Evolutionary conservation across 1,140 invertebrate genomes (phyloP).

Genomic region (Medauroidea extradentata): DNA sequence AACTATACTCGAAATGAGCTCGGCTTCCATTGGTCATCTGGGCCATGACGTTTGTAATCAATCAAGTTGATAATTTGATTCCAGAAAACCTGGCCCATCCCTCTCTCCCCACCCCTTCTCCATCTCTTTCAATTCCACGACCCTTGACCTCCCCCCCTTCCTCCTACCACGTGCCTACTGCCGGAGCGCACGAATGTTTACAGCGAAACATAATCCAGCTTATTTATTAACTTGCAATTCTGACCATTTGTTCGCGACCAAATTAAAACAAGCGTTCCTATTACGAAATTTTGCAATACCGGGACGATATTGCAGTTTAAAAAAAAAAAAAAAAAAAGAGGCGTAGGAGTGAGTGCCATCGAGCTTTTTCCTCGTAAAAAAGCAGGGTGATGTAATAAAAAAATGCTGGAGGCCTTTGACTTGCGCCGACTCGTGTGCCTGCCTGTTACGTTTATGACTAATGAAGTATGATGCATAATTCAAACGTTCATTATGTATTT

Average conservation of each 20-base stretch:
- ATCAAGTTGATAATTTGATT: constrained; percentile 23
- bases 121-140: background rate
- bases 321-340: too few species aligned
- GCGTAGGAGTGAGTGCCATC: too few species aligned
- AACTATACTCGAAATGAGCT: constrained; percentile 4
- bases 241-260: constrained; percentile 16
- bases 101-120: constrained; percentile 3
- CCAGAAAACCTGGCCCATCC: constrained; percentile 9
- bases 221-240: constrained; percentile 19
- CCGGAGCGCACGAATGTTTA: constrained; percentile 7
- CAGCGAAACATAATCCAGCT: constrained; percentile 17
- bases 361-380: too few species aligned
- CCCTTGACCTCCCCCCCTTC: constrained; percentile 1
- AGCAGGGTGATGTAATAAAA: too few species aligned
- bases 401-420: background rate
- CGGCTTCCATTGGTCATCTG: constrained; percentile 17
- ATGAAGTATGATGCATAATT: constrained; percentile 13
- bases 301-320: too few species aligned
- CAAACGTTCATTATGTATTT: constrained; percentile 13
- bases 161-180: too few species aligned
- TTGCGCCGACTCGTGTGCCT: too few species aligned
- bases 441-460: constrained; percentile 7
- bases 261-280: constrained; percentile 17
- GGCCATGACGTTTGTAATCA: constrained; percentile 21
- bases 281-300: constrained; percentile 3